Conservation (phyloP, 2,113 vertebrate genomes). For the Oxyruncus cristatus region DNA sequence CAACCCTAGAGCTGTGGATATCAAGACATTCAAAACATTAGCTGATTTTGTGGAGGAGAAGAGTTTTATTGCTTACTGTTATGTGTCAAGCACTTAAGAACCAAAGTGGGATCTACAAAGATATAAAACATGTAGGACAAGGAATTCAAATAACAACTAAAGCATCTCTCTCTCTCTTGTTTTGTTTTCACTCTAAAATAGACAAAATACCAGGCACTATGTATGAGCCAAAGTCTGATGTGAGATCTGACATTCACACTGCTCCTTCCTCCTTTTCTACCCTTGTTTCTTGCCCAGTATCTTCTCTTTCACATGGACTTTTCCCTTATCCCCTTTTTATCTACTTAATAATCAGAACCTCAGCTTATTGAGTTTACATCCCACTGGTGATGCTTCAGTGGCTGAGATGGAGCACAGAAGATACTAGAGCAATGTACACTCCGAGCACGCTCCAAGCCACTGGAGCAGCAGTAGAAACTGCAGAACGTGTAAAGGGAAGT, state of each 20-base stretch:
- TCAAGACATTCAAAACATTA: neutral
- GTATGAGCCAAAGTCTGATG: neutral
- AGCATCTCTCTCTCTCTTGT: neutral
- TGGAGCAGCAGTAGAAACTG: neutral
- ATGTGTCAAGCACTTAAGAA: neutral
- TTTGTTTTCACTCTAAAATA: slow-evolving; percentile 16
- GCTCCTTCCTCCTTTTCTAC: neutral
- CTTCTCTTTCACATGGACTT: neutral
- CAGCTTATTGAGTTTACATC: neutral
- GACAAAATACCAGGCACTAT: neutral
- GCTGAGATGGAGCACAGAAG: neutral
- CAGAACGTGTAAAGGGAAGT: neutral
- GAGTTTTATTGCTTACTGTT: neutral
- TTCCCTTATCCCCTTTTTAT: neutral
- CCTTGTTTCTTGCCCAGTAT: neutral
- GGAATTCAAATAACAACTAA: neutral
- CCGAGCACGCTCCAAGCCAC: neutral
- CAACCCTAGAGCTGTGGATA: neutral
- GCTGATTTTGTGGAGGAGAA: neutral
- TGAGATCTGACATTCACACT: neutral
- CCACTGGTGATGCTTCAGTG: neutral
- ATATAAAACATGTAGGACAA: neutral
- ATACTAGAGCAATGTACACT: neutral
- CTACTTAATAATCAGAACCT: neutral
- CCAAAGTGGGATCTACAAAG: neutral